Evolutionary conservation across 2,113 vertebrate genomes (phyloP).

Genomic region (Dasyprocta punctata): DNA sequence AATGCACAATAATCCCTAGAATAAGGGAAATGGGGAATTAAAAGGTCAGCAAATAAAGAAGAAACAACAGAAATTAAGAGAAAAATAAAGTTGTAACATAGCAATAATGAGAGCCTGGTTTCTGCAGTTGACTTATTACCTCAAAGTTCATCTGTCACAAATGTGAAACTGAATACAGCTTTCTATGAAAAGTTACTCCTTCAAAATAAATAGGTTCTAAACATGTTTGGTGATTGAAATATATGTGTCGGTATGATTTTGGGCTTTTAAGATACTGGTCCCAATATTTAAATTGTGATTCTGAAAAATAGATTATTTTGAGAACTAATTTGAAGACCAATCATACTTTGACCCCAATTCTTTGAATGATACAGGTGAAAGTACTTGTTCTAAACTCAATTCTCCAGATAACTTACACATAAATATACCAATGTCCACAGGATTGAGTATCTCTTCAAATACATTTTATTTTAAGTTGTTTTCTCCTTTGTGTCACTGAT

Average conservation of each 20-base stretch:
- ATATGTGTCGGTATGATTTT: not conserved
- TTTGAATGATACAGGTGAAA: not conserved
- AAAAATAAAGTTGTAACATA: conserved; percentile 2
- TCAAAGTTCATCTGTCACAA: not conserved
- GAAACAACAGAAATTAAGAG: conserved; percentile 50
- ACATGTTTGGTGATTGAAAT: not conserved
- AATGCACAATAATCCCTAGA: not conserved
- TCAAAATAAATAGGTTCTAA: conserved; percentile 17
- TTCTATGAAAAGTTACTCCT: conserved; percentile 49
- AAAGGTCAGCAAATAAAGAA: conserved; percentile 31
- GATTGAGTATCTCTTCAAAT: conserved; percentile 37
- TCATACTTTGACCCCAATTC: not conserved
- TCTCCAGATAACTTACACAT: conserved; percentile 32
- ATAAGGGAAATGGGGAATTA: not conserved
- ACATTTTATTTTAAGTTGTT: conserved; percentile 33
- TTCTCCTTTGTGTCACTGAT: conserved; percentile 65
- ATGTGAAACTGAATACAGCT: conserved; percentile 8
- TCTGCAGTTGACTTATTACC: not conserved
- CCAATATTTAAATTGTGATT: conserved; percentile 25
- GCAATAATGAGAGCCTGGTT: not conserved
- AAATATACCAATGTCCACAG: conserved; percentile 35
- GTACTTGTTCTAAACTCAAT: not conserved
- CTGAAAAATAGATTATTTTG: conserved; percentile 45
- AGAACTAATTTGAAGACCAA: conserved; percentile 17
- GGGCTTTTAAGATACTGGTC: not conserved